Conservation (phyloP, 2,888 invertebrate species). For the Drepana falcataria region DNA sequence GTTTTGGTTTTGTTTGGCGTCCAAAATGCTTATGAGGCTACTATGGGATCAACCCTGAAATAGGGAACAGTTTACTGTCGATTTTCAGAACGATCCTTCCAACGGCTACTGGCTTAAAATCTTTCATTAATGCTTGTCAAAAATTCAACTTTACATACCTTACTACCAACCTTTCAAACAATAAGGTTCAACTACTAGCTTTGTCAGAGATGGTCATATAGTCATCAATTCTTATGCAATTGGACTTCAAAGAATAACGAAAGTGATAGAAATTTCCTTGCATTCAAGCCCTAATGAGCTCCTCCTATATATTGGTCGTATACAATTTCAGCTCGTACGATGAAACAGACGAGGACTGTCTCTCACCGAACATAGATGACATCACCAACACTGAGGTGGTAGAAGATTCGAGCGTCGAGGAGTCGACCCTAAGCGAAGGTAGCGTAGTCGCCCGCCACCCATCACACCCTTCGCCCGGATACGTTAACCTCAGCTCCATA, state of each 20-base stretch:
- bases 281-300: not conserved
- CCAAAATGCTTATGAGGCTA: no score
- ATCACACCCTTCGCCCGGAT: slow-evolving; percentile 34
- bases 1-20: no score
- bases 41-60: no score
- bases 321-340: slow-evolving; percentile 81
- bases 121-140: no score
- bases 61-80: no score
- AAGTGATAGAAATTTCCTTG: not conserved
- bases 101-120: no score
- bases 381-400: slow-evolving; percentile 72
- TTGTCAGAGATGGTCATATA: no score
- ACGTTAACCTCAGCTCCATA: slow-evolving; percentile 70
- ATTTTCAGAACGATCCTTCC: no score
- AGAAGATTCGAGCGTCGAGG: slow-evolving; percentile 70
- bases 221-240: not conserved
- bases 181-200: no score
- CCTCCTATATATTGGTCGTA: not conserved
- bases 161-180: no score
- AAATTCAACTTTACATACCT: no score
- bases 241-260: not conserved
- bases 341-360: slow-evolving; percentile 83
- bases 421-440: slow-evolving; percentile 61
- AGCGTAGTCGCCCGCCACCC: slow-evolving; percentile 21
- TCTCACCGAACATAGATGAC: slow-evolving; percentile 83